phyloP scores from a whole-genome alignment of 2,113 vertebrate genomes.

The Rhabdomys dilectus region DNA sequence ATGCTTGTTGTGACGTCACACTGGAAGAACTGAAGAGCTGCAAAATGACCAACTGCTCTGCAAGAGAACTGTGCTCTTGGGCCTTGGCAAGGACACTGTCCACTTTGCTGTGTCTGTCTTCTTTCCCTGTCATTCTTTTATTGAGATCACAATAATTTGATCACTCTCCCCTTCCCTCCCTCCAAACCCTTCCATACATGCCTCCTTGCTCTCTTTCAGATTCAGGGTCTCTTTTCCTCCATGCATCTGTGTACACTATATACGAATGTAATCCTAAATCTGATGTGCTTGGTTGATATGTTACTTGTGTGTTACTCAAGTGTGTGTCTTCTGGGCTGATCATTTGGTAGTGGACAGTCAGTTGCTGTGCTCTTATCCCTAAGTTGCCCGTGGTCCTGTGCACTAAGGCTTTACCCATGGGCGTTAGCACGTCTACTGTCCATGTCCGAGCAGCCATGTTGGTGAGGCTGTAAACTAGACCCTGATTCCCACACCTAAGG shows the following conservation, averaged over 20 bases:
- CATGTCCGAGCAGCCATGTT: not conserved
- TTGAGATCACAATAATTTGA: not conserved
- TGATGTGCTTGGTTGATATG: not conserved
- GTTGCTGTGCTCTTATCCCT: not conserved
- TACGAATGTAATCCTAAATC: not conserved
- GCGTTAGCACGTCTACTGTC: not conserved
- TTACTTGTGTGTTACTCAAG: not conserved
- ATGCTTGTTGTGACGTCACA: not conserved
- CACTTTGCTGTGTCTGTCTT: not conserved
- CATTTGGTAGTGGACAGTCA: not conserved
- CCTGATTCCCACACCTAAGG: not conserved
- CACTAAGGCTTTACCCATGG: not conserved
- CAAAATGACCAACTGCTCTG: not conserved
- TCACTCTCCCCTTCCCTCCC: not conserved
- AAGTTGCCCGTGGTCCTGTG: not conserved
- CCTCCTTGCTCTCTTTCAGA: not conserved
- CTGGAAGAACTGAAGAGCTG: not conserved
- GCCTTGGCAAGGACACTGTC: not conserved
- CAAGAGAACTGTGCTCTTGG: not conserved
- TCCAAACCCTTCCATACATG: not conserved
- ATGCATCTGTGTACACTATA: too few species aligned
- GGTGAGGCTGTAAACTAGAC: not conserved
- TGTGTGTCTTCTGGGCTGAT: not conserved
- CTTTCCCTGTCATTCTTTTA: not conserved
- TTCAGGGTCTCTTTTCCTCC: not conserved